A percentile compares a stretch with the other conserved stretches of the same genome.
phyloP scores from a whole-genome alignment of 2,888 invertebrate genomes.

The Hypomecis atomaria region DNA sequence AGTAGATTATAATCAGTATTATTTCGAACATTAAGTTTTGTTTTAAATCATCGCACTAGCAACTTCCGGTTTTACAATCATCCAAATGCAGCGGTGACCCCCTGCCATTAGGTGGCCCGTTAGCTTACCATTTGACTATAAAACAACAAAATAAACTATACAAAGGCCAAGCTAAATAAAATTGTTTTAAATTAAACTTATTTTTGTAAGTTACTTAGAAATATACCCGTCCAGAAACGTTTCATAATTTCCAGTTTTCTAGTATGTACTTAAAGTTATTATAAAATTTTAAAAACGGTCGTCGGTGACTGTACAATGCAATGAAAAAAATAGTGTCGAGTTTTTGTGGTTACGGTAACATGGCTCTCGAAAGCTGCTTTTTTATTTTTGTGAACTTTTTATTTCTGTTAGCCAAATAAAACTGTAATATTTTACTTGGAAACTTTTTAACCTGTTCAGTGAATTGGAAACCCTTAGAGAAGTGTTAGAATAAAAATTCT shows the following conservation, averaged over 20 bases:
- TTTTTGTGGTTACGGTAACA: conserved; percentile 39
- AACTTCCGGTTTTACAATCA: no score
- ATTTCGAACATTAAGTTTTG: no score
- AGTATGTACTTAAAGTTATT: no score
- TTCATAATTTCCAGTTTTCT: conserved; percentile 16
- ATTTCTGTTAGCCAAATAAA: conserved; percentile 19
- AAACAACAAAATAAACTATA: no score
- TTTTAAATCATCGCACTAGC: no score
- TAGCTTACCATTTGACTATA: no score
- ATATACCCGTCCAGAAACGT: background rate
- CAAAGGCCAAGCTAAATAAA: no score
- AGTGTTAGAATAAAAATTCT: background rate
- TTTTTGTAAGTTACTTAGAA: conserved; percentile 17
- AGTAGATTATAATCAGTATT: no score
- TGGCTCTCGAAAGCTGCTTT: conserved; percentile 17
- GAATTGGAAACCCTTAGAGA: background rate
- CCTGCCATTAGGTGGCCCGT: no score
- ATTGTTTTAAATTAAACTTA: no score
- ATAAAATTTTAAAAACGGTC: conserved; percentile 52
- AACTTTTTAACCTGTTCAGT: conserved; percentile 5
- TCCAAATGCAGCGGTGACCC: no score
- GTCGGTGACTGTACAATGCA: conserved; percentile 50
- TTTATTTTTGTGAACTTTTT: conserved; percentile 24
- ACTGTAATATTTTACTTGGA: conserved; percentile 9
- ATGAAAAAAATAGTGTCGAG: conserved; percentile 48